phyloP scores from a whole-genome alignment of 2,113 vertebrate genomes.

The Microcebus griseorufus region DNA sequence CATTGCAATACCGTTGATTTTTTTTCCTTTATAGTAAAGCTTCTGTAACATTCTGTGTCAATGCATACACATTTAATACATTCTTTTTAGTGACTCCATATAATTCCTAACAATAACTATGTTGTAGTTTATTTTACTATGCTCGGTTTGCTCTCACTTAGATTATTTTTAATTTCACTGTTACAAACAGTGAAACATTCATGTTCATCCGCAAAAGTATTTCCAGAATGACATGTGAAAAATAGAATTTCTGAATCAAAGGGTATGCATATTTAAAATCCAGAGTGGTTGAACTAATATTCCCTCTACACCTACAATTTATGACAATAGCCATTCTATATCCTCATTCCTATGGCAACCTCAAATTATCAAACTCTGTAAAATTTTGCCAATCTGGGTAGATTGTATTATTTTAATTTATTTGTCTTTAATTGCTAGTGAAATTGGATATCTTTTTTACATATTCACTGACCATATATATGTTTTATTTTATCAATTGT shows the following conservation, averaged over 20 bases:
- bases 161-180: background rate
- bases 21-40: background rate
- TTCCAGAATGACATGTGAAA: background rate
- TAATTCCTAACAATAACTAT: background rate
- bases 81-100: background rate
- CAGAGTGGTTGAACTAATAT: background rate
- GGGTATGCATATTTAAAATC: background rate
- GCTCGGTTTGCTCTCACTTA: background rate
- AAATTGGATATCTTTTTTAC: background rate
- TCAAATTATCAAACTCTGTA: background rate
- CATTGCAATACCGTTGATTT: background rate
- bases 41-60: background rate
- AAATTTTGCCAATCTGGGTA: background rate
- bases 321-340: background rate
- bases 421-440: background rate
- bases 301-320: background rate
- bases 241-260: background rate
- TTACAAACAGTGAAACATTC: background rate
- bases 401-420: background rate
- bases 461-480: background rate
- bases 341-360: background rate
- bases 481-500: background rate
- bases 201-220: too few species aligned
- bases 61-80: background rate
- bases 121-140: background rate